Evolutionary conservation across 2,113 vertebrate genomes (phyloP).

Genomic region (Oncorhynchus clarkii): DNA sequence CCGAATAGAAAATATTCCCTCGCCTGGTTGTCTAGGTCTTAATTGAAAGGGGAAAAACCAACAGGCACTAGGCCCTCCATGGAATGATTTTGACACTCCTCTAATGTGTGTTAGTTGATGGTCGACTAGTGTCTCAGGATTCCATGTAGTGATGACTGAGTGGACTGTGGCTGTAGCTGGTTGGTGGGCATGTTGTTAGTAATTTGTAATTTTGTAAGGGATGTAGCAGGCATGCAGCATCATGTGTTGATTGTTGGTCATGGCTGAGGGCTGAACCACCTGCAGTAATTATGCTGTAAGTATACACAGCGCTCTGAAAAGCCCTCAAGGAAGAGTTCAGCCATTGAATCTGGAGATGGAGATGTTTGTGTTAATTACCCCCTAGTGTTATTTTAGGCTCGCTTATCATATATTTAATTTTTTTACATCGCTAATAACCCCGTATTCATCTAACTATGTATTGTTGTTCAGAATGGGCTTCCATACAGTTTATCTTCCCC

Average conservation of each 20-base stretch:
- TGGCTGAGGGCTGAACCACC: slow-evolving; percentile 21
- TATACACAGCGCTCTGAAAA: slow-evolving; percentile 9
- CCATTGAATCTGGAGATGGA: slow-evolving; percentile 11
- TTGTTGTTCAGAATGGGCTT: not conserved
- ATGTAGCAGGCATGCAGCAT: slow-evolving; percentile 15
- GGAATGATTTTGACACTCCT: too few species aligned
- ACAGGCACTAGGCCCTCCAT: too few species aligned
- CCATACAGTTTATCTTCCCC: not conserved
- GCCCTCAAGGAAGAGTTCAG: not conserved
- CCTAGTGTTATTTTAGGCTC: slow-evolving; percentile 27
- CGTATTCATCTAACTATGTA: not conserved
- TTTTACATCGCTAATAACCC: slow-evolving; percentile 5
- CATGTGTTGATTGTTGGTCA: slow-evolving; percentile 15
- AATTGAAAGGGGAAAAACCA: too few species aligned
- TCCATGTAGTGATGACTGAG: not conserved
- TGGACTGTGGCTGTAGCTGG: slow-evolving; percentile 1
- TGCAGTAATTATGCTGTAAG: slow-evolving; percentile 31
- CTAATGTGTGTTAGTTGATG: too few species aligned
- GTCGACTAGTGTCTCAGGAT: not conserved
- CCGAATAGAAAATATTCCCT: too few species aligned
- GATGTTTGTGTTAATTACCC: slow-evolving; percentile 35
- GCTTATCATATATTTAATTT: slow-evolving; percentile 1
- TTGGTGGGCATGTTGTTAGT: not conserved
- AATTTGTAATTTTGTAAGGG: slow-evolving; percentile 4
- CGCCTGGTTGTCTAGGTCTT: too few species aligned